Percentiles rank a stretch among this genome's conserved stretches.
These are phyloP conservation scores for Limnephilus auricula DNA, from an alignment of 2,888 invertebrate genomes.

Conservation along the genomic window DNA sequence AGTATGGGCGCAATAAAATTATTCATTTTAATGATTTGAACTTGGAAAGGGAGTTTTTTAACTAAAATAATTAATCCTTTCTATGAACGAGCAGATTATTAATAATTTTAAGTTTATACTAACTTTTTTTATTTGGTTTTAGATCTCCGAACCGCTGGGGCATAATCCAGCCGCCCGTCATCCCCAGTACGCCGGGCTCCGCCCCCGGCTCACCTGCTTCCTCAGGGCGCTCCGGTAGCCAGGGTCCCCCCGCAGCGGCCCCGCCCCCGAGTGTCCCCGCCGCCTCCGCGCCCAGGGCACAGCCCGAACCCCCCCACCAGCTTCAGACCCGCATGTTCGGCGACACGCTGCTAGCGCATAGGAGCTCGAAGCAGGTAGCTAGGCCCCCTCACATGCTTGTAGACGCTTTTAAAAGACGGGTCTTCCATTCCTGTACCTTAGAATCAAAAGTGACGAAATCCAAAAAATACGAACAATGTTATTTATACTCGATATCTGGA, in stretches of 20 bases:
- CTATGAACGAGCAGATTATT: not conserved
- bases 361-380: constrained; percentile 66
- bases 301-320: constrained; percentile 75
- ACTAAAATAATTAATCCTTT: no score
- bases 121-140: constrained; percentile 62
- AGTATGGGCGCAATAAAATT: no score
- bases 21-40: no score
- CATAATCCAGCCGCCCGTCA: constrained; percentile 63
- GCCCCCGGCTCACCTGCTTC: constrained; percentile 72
- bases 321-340: constrained; percentile 86
- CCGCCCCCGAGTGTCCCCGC: constrained; percentile 68
- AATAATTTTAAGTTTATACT: not conserved
- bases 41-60: no score
- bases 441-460: no score
- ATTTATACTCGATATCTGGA: no score
- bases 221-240: constrained; percentile 71
- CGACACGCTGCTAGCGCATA: constrained; percentile 75
- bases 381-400: constrained; percentile 20
- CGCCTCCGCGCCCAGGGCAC: constrained; percentile 69
- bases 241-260: constrained; percentile 73
- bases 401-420: constrained; percentile 17
- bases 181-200: constrained; percentile 33
- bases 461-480: no score
- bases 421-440: not conserved
- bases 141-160: constrained; percentile 77